These are phyloP conservation scores for Arctopsyche grandis DNA, from an alignment of 1,140 invertebrate genomes.

Conservation along the genomic window DNA sequence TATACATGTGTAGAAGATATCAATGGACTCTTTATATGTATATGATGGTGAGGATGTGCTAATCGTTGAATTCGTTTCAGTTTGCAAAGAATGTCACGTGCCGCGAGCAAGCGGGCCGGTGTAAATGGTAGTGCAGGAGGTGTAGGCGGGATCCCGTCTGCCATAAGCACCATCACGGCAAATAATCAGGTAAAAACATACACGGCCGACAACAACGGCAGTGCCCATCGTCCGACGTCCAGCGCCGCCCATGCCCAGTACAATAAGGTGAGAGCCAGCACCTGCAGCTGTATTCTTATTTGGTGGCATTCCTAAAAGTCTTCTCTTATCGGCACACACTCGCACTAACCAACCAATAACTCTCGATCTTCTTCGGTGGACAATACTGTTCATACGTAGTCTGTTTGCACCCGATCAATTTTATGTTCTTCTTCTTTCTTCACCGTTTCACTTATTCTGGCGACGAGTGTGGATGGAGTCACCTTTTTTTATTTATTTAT, in stretches of 20 bases:
- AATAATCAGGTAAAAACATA: conserved; percentile 94
- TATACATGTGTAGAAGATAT: no score
- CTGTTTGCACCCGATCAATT: no score
- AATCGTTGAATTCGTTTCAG: no score
- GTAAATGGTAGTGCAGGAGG: conserved; percentile 34
- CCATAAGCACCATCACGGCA: conserved; percentile 61
- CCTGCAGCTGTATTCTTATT: conserved; percentile 6
- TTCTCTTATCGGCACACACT: conserved; percentile 16
- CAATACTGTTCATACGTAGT: neutral
- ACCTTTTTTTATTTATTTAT: no score
- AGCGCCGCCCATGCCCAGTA: conserved; percentile 85
- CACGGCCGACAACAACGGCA: conserved; percentile 94
- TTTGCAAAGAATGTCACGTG: conserved; percentile 56
- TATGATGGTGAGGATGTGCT: neutral
- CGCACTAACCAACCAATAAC: no score
- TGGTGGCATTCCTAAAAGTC: conserved; percentile 3
- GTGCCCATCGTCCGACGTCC: conserved; percentile 67
- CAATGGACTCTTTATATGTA: neutral
- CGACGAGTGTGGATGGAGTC: no score
- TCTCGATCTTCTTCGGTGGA: neutral
- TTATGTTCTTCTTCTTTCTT: no score
- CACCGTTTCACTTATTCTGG: no score
- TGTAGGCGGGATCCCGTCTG: conserved; percentile 57
- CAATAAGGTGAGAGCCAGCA: conserved; percentile 80
- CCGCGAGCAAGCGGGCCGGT: conserved; percentile 58